Base-by-base conservation (phyloP, 2,888 invertebrate species). In the Tridacna crocea region DNA sequence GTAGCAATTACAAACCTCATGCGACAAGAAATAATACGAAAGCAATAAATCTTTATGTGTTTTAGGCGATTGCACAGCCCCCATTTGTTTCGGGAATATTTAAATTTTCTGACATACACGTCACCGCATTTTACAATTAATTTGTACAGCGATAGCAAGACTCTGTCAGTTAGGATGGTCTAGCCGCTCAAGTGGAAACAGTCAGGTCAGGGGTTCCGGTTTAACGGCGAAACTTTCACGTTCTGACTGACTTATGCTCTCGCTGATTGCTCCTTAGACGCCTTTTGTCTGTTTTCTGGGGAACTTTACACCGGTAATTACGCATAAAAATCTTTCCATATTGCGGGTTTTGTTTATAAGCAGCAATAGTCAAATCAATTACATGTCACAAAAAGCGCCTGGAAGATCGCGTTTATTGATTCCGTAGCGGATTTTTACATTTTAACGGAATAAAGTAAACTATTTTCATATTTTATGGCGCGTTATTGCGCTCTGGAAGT, bases 71-170 rank as follows among this genome's bases (percentile, higher is more conserved):
- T 84, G 80, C 84, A 73, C 70, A 70, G 70, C 70, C 51, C 51
- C 70, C 70, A 70, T 70, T 70, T 70, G 70, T 70, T 70, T 70
- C 70, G 48, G 51, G 79, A 81, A 84, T 84, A 84, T 84, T 84
- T 80, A 80, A 84, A 84, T 84, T 76, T 84, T 81, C 80, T 77
- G 80, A 81, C 80, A 79, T 24, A 55, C 66, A 75, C 76, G 78
- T 76, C 80, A 81, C 77, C 72, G 75, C 73, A 63, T 78, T 65
- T 48, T 65, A 75, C 80, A 80, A 84, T 84, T 84, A 84, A 84
- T 84, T 81, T 78, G 70, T 51, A 46, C 66, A 51, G 65, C 60
- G 55, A 66, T 63, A 61, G 77, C 78, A 77, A 77, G 74, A 65
- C 68, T 77, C 72, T 83, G 79, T 79, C 83, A 83, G 74, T 76